Evolutionary conservation across 2,797 vertebrate species (phyloP), one percentile per base, ranked within the genome.

Genomic region (Chromis chromis): DNA sequence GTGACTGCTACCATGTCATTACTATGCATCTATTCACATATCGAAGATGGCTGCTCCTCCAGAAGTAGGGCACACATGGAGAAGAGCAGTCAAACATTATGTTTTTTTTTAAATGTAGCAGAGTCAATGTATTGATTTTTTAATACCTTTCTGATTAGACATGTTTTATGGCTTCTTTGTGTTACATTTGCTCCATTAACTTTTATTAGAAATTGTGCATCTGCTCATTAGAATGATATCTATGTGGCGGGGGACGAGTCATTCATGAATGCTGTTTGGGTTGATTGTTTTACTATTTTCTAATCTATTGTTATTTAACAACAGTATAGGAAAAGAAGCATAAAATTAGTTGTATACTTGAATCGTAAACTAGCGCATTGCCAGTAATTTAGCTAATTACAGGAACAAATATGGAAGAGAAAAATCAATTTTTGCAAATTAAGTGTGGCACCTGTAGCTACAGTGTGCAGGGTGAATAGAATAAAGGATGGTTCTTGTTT

Each of bases 1-100:
- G 78, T 78, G 73, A 81, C 74, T 83, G 71, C 60, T 73, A 74
- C 78, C 72, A 70, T 76, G 81, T 84, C 83, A 74, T 91, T 89
- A 84, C 71, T 74, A 83, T 85, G 84, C 67, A 86, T 85, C 77
- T 86, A 67, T 85, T 86, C 82, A 75, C 73, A 76, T 84, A 83
- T 79, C 3, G 60, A 88, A 88, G 74, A 88, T 88, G 81, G 81
- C 83, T 84, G 74, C 74, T 85, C n/a, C 40, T 79, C 3, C 0
- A 82, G 72, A 89, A 80, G 58, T 71, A 79, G 79, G 81, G 56
- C 65, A 61, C 60, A 67, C 70, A 69, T 22, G 9, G 12, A 68
- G 31, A 62, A 22, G 25, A 75, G 64, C 63, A 80, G 59, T 62
- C 36, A 76, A 69, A 71, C 28, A 28, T 7, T 24, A 12, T 74